Evolutionary conservation across 2,888 invertebrate genomes (phyloP).

Genomic region (Aleiodes leptofemur): DNA sequence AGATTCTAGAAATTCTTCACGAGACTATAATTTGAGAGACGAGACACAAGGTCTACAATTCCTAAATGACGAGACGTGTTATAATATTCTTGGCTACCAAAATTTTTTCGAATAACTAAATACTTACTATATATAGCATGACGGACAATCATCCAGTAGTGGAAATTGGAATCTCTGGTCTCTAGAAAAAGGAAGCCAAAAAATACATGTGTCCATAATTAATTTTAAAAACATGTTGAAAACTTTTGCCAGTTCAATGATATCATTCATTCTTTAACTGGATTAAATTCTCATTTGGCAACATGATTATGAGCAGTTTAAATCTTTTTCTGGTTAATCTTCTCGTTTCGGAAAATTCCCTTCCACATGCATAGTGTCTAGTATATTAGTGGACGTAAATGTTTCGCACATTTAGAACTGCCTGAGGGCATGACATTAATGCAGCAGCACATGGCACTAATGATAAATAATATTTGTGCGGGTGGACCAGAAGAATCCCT

Average conservation of each 20-base stretch:
- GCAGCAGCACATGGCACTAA: no score
- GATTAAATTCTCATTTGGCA: no score
- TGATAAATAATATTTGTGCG: conserved; percentile 56
- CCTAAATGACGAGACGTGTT: conserved; percentile 33
- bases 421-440: conserved; percentile 61
- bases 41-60: conserved; percentile 34
- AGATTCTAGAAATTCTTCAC: conserved; percentile 43
- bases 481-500: conserved; percentile 57
- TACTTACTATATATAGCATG: conserved; percentile 21
- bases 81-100: conserved; percentile 6
- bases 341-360: conserved; percentile 64
- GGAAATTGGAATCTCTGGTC: no score
- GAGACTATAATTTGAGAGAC: conserved; percentile 29
- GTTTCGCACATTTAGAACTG: conserved; percentile 67
- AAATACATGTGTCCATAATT: no score
- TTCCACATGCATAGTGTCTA: conserved; percentile 66
- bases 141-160: neutral
- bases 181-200: no score
- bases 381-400: conserved; percentile 67
- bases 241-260: no score
- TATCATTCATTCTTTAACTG: no score
- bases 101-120: neutral
- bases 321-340: neutral
- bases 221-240: no score
- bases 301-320: no score